Conservation (phyloP, 2,888 invertebrate species). For the Leptogaster cylindrica region DNA sequence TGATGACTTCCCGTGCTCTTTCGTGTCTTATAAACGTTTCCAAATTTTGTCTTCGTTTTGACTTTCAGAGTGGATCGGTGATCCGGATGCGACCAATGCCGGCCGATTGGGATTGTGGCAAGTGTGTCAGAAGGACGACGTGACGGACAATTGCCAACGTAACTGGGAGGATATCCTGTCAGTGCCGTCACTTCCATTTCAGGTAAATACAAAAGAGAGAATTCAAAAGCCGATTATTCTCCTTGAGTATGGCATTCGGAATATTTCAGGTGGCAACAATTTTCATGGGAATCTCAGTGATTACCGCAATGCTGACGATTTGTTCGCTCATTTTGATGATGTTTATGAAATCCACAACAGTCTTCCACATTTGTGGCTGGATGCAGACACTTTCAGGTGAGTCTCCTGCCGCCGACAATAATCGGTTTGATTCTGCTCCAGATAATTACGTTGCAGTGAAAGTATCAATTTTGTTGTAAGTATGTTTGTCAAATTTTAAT, state of each 20-base stretch:
- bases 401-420: no score
- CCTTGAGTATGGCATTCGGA: no score
- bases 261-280: constrained; percentile 79
- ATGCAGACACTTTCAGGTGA: constrained; percentile 95
- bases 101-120: constrained; percentile 94
- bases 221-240: constrained; percentile 10
- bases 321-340: constrained; percentile 90
- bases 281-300: constrained; percentile 84
- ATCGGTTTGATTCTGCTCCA: no score
- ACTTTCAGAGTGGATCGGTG: constrained; percentile 82
- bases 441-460: no score
- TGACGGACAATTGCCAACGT: constrained; percentile 83
- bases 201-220: constrained; percentile 59
- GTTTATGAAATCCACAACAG: constrained; percentile 89
- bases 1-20: constrained; percentile 17
- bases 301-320: constrained; percentile 84
- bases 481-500: no score
- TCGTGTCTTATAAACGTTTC: no score
- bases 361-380: constrained; percentile 94
- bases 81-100: constrained; percentile 82
- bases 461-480: no score
- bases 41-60: constrained; percentile 4
- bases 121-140: constrained; percentile 79
- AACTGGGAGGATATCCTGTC: constrained; percentile 81
- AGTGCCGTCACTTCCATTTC: constrained; percentile 82